phyloP scores from a whole-genome alignment of 92 coral and sea anemone species.

The Phenganax stokvisi region DNA sequence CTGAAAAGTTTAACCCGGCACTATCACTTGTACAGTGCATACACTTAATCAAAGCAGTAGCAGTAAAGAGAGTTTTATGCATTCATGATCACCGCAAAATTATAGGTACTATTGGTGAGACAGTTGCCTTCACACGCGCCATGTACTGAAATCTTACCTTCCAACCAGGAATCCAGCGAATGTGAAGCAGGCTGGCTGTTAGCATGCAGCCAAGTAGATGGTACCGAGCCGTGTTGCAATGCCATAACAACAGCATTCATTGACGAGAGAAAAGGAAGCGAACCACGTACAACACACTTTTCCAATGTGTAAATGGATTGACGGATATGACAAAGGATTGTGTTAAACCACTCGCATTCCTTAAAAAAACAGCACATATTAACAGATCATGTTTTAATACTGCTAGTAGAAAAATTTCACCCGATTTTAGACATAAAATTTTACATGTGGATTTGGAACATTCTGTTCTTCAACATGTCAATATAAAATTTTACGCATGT shows the following conservation, averaged over 20 bases:
- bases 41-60: too few relatives aligned
- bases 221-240: constrained; percentile 69
- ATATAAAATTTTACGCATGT: too few relatives aligned
- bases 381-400: background rate
- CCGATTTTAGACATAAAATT: too few relatives aligned
- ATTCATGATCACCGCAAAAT: background rate
- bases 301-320: constrained; percentile 77
- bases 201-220: constrained; percentile 77
- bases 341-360: constrained; percentile 97
- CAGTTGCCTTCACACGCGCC: background rate
- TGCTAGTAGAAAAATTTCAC: too few relatives aligned
- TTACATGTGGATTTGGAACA: too few relatives aligned
- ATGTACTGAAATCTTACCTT: constrained; percentile 49
- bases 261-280: constrained; percentile 67
- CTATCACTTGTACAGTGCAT: too few relatives aligned
- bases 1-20: too few relatives aligned
- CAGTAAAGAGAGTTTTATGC: background rate
- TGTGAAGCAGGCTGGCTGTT: constrained; percentile 84
- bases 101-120: background rate
- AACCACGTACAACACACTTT: constrained; percentile 77
- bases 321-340: constrained; percentile 72
- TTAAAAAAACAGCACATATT: constrained; percentile 17
- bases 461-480: too few relatives aligned
- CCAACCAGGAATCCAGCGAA: constrained; percentile 74
- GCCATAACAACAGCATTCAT: constrained; percentile 56